Evolutionary conservation across 1,140 invertebrate genomes (phyloP), one percentile per base, ranked within the genome.

Genomic region (Drosophila micromelanica): DNA sequence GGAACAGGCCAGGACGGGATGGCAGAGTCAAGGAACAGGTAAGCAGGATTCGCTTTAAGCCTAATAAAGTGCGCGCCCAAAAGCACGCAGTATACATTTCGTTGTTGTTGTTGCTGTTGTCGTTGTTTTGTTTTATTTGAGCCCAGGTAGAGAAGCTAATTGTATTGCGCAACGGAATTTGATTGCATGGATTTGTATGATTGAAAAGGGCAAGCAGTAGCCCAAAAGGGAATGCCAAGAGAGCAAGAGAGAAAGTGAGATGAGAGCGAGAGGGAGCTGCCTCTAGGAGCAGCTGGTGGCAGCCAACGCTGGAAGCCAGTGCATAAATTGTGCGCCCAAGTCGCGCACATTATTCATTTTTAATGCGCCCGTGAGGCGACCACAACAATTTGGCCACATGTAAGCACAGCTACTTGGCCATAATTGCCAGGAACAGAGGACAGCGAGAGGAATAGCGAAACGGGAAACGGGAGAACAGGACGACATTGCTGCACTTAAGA

Each of bases 381-480:
- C 85, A 90, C 85, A 89, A 89, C 85, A 90, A 85, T 89, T 90
- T 89, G 85, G 85, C 85, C 85, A 89, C 85, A 90, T 86, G 84
- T 86, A 86, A 86, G 82, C 82, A 87, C 84, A 76, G 77, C 80
- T 76, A 84, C 76, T 79, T 84, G 76, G 78, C 82, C 82, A 87
- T 89, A 87, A 87, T 89, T 87, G 84, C 84, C 73, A 64, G 52
- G 45, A 64, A 75, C 52, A 55, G 60, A 68, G 68, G 71, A 51
- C 68, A 40, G 85, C 76, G 46, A 27, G 38, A 57, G 62, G 23
- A 11, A 11, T 23, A 40, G 42, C 23, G 49, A 2, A 40, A 6
- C 38, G 38, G 45, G 51, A 37, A 42, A 40, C 30, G 63, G 45
- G 52, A 62, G 65, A 17, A 57, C 35, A 68, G 60, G 82, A 81